phyloP scores from a whole-genome alignment of 1,140 invertebrate species.

The Holcopasites calliopsidis region DNA sequence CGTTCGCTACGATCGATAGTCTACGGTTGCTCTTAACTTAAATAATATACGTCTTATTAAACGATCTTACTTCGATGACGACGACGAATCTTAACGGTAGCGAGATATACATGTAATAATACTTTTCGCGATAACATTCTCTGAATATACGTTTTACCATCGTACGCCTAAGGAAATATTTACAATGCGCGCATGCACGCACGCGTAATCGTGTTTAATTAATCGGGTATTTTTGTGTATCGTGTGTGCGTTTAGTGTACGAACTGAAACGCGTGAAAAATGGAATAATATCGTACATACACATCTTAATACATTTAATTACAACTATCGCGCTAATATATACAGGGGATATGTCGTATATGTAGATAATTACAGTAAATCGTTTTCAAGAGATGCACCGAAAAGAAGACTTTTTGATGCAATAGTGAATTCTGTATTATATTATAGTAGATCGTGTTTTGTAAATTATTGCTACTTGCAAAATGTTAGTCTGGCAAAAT shows the following conservation, averaged over 20 bases:
- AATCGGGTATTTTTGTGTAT: neutral
- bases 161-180: slow-evolving; percentile 6
- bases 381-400: neutral
- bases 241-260: neutral
- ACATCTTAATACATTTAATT: slow-evolving; percentile 37
- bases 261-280: slow-evolving; percentile 9
- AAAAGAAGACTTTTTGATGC: neutral
- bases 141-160: neutral
- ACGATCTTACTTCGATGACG: slow-evolving; percentile 31
- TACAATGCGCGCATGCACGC: slow-evolving; percentile 26
- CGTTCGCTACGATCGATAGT: slow-evolving; percentile 75
- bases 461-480: neutral
- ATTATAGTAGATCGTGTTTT: neutral
- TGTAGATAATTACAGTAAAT: no score
- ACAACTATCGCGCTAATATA: slow-evolving; percentile 51
- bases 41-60: slow-evolving; percentile 18
- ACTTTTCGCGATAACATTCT: slow-evolving; percentile 37
- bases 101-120: neutral
- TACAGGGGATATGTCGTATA: slow-evolving; percentile 57
- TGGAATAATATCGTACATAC: slow-evolving; percentile 49
- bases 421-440: neutral
- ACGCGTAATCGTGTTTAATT: no score
- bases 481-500: neutral
- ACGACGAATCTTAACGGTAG: slow-evolving; percentile 27
- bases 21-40: slow-evolving; percentile 64